Conservation (phyloP, 2,797 vertebrate species). For the Sebastolobus altivelis region DNA sequence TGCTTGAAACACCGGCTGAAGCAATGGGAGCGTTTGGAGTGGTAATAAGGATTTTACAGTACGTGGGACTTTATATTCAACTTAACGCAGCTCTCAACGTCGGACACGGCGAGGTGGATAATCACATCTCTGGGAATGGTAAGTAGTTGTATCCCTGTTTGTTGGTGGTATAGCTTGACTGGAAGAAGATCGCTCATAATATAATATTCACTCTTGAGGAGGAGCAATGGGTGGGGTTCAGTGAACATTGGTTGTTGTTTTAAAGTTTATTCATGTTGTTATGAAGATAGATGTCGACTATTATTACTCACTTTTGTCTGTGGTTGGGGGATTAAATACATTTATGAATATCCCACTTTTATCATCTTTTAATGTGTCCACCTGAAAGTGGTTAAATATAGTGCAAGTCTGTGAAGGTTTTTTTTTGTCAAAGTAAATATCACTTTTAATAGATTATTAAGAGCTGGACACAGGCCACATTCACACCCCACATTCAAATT, state of each 20-base stretch:
- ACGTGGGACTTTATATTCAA: constrained; percentile 90
- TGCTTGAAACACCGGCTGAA: constrained; percentile 64
- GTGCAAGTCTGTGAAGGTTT: background rate
- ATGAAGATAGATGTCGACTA: background rate
- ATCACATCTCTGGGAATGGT: constrained; percentile 89
- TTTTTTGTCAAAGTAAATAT: background rate
- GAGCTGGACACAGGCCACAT: background rate
- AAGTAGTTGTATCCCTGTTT: constrained; percentile 59
- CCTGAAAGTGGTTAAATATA: background rate
- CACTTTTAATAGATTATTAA: constrained; percentile 1
- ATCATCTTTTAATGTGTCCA: background rate
- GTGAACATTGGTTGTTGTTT: constrained; percentile 8
- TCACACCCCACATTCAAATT: background rate
- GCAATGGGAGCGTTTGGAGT: constrained; percentile 86
- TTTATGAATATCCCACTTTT: background rate
- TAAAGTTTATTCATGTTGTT: background rate
- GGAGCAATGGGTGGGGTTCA: constrained; percentile 57
- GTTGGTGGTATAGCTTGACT: background rate
- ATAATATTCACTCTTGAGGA: constrained; percentile 2
- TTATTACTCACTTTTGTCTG: background rate
- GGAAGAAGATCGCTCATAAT: background rate
- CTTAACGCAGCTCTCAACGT: constrained; percentile 85
- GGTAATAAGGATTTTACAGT: constrained; percentile 88
- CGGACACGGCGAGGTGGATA: constrained; percentile 84
- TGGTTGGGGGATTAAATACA: background rate